Percentiles rank a stretch among this genome's conserved stretches.
These are phyloP conservation scores for Dendrolimus houi DNA, from an alignment of 2,888 invertebrate species.

Conservation along the genomic window DNA sequence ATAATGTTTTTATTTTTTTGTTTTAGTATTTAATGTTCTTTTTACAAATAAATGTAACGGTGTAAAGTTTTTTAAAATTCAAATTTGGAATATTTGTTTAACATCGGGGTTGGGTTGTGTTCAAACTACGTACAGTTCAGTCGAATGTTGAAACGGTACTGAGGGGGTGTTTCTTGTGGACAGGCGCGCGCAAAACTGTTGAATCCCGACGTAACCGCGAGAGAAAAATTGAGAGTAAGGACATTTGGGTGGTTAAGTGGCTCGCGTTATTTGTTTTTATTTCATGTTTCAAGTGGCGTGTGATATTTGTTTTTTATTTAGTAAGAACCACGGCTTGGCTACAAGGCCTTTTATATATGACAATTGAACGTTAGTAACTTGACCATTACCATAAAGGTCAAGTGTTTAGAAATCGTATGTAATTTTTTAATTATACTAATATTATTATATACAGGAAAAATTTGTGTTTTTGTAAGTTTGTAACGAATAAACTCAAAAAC, in stretches of 20 bases:
- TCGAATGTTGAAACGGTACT: constrained; percentile 6
- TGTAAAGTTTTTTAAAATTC: constrained; percentile 14
- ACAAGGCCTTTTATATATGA: too few relatives aligned
- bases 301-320: too few relatives aligned
- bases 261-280: constrained; percentile 1
- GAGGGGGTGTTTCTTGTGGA: constrained; percentile 22
- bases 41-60: too few relatives aligned
- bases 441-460: too few relatives aligned
- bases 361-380: too few relatives aligned
- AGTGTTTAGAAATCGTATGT: too few relatives aligned
- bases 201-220: constrained; percentile 39
- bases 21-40: constrained; percentile 6
- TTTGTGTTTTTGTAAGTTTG: too few relatives aligned
- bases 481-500: too few relatives aligned
- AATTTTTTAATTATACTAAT: too few relatives aligned
- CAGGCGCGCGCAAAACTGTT: constrained; percentile 70
- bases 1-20: constrained; percentile 15
- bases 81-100: constrained; percentile 19
- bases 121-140: constrained; percentile 18
- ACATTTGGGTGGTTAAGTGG: constrained; percentile 6
- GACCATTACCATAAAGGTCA: too few relatives aligned
- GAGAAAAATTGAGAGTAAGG: constrained; percentile 28
- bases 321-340: too few relatives aligned
- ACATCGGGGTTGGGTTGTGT: constrained; percentile 35
- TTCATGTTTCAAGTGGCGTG: neutral